Base-by-base conservation (phyloP, 1,140 invertebrate genomes). In the Anoplophora glabripennis region DNA sequence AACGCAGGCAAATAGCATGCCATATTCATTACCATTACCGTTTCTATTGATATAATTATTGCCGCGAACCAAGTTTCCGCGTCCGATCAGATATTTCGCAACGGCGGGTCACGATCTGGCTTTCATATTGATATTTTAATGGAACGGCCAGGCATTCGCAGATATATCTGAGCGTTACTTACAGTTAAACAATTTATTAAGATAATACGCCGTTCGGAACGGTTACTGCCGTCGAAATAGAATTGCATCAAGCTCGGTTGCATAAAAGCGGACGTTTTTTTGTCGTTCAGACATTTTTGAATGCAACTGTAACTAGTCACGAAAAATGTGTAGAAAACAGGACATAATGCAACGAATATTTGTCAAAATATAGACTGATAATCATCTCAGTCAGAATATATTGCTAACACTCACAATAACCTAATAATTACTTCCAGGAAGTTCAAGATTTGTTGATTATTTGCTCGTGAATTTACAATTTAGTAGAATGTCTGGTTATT, bases 1-100 rank as follows among this genome's bases (percentile, higher is more conserved):
- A 28, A 28, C 18, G 11, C 44, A 46, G 9, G 7, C 44, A 46
- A 46, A 21, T 46, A 46, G 14, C 44, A 15, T 46, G 44, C 28
- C 44, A 46, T 46, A 28, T 34, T 49, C 47, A 49, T 49, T 49
- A 49, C 35, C 47, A 34, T 49, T 49, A 49, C 35, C 35, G 47
- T 49, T 49, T 49, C 28, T 12, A 49, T 49, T 34, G 35, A 34
- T 34, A 49, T 49, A 49, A 49, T 37, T 9, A 49, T 49, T 49
- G 47, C 47, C 34, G 33, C 47, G 4, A 36, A 49, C n/a, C n/a
- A 21, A 14, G 21, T 49, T 34, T 49, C 47, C 47, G 34, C 47
- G 35, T 35, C 15, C n/a, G 17, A 49, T 49, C 47, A 49, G 47
- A 49, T 49, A 49, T 49, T 49, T 36, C 34, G 28, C 47, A 49